Conservation (phyloP, 2,113 vertebrate genomes). For the Bujurquina vittata region DNA sequence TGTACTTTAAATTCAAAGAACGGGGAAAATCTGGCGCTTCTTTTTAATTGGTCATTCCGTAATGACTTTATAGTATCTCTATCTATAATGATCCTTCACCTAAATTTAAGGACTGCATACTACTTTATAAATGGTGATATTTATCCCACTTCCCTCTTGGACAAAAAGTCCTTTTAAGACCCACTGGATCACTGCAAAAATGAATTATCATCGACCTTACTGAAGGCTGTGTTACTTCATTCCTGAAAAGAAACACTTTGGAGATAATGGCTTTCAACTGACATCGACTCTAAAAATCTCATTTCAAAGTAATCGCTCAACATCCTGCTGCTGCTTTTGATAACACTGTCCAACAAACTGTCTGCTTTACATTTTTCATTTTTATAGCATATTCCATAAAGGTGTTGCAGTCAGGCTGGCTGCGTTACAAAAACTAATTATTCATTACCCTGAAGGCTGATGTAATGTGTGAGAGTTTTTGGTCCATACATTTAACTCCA, state of each 20-base stretch:
- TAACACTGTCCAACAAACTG: not conserved
- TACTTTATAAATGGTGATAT: not conserved
- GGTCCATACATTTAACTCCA: not conserved
- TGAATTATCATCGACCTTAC: conserved; percentile 2
- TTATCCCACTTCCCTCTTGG: not conserved
- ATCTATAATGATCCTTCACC: not conserved
- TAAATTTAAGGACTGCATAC: not conserved
- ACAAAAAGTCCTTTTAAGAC: not conserved
- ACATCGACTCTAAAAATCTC: conserved; percentile 2
- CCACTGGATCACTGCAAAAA: conserved; percentile 3
- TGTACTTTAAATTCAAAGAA: not conserved
- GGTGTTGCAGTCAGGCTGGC: conserved; percentile 1
- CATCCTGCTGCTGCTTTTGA: conserved; percentile 16
- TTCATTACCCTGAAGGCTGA: conserved; percentile 14
- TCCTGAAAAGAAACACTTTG: conserved; percentile 14
- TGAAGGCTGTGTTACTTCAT: conserved; percentile 1
- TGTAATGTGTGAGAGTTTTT: not conserved
- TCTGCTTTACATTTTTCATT: conserved; percentile 10
- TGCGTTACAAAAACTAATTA: conserved; percentile 12
- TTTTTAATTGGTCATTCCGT: not conserved
- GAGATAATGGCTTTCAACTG: conserved; percentile 16
- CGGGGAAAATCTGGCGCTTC: not conserved
- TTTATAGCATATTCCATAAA: not conserved
- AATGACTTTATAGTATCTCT: not conserved
- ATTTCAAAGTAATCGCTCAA: not conserved